phyloP scores from a whole-genome alignment of 2,888 invertebrate genomes.

The Ectemnius lituratus region DNA sequence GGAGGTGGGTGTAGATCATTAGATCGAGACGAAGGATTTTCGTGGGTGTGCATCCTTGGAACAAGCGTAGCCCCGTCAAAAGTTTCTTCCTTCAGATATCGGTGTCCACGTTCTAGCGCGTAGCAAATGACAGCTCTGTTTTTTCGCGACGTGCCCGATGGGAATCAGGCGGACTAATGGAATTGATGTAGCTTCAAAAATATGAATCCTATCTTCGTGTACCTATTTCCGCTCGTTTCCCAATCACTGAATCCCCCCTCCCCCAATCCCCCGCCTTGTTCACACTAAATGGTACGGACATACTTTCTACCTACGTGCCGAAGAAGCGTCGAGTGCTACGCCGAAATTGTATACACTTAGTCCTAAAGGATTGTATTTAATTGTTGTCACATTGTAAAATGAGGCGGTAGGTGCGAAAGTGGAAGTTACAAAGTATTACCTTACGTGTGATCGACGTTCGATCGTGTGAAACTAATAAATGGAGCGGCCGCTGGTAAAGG shows the following conservation, averaged over 20 bases:
- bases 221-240: too few relatives aligned
- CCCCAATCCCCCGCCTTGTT: too few relatives aligned
- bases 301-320: constrained; percentile 18
- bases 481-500: constrained; percentile 3
- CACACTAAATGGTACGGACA: background rate
- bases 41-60: constrained; percentile 34
- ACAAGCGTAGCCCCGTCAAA: constrained; percentile 24
- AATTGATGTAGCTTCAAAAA: constrained; percentile 21
- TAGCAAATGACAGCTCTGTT: background rate
- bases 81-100: constrained; percentile 39
- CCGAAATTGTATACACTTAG: constrained; percentile 27
- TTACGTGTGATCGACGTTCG: constrained; percentile 22
- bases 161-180: constrained; percentile 10
- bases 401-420: constrained; percentile 11
- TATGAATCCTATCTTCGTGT: background rate
- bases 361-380: constrained; percentile 24
- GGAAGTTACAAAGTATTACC: constrained; percentile 47
- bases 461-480: constrained; percentile 4
- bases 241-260: too few relatives aligned
- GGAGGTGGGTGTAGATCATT: constrained; percentile 25
- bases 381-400: constrained; percentile 8
- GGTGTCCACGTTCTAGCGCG: constrained; percentile 28
- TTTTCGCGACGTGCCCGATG: too few relatives aligned
- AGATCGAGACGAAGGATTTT: constrained; percentile 26
- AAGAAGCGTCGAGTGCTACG: constrained; percentile 13